phyloP scores from a whole-genome alignment of 2,888 invertebrate genomes.

The Hyposoter didymator region DNA sequence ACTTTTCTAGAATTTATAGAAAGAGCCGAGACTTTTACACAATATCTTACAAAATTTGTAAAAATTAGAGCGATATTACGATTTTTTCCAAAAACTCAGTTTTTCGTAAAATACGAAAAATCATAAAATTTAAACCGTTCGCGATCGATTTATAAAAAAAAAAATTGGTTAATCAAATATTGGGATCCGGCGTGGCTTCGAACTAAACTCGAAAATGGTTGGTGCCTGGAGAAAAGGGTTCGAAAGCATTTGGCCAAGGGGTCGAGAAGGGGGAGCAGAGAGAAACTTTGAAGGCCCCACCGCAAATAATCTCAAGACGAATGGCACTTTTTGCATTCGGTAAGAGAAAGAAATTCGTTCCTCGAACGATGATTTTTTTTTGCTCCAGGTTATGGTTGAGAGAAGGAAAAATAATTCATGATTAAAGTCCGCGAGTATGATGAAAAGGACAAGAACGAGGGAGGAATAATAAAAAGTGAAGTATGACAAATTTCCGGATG shows the following conservation, averaged over 20 bases:
- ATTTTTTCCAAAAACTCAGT: too few relatives aligned
- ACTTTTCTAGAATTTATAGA: too few relatives aligned
- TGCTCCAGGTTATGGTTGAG: not conserved
- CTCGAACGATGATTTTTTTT: not conserved
- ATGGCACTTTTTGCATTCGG: not conserved
- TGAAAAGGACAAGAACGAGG: conserved; percentile 33
- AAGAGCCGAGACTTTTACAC: too few relatives aligned
- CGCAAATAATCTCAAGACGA: conserved; percentile 22
- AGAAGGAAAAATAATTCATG: conserved; percentile 31
- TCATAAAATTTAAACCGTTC: too few relatives aligned
- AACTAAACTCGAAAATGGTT: not conserved
- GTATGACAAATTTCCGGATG: conserved; percentile 63
- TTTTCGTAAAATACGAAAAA: too few relatives aligned
- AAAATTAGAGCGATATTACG: too few relatives aligned
- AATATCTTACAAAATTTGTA: too few relatives aligned
- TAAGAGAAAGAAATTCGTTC: conserved; percentile 5
- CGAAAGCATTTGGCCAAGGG: conserved; percentile 4
- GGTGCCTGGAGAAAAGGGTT: not conserved
- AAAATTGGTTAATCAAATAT: conserved; percentile 13
- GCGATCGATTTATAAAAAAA: too few relatives aligned
- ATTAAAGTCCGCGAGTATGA: conserved; percentile 25
- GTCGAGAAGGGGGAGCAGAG: not conserved
- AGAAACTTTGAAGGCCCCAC: not conserved
- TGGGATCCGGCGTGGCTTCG: not conserved
- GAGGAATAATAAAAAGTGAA: conserved; percentile 48